Evolutionary conservation across 30 jellyfish, hydroid and myxozoan species (phyloP).

Genomic region (Aurelia aurita complex sp. Pacific): DNA sequence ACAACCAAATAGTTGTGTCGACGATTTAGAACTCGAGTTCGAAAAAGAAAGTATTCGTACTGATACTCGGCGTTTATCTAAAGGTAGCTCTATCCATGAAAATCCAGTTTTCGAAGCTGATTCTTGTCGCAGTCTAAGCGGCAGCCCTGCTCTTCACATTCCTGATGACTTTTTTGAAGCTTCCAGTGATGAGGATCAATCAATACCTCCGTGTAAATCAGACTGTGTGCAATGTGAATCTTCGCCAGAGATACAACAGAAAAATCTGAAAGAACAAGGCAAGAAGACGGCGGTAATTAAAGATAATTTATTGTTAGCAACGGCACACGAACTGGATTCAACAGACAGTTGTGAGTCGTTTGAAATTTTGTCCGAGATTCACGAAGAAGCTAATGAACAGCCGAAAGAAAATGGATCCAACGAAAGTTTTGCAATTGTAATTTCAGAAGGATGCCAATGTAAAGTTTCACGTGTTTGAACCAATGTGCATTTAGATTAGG

Average conservation of each 20-base stretch:
- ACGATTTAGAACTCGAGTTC: background rate
- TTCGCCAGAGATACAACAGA: background rate
- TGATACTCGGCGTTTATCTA: background rate
- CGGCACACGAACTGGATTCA: background rate
- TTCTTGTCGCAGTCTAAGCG: constrained; percentile 5
- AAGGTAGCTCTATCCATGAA: constrained; percentile 8
- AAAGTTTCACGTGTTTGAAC: background rate
- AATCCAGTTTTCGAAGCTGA: constrained; percentile 20
- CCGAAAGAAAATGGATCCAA: constrained; percentile 15
- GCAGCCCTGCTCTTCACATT: constrained; percentile 39
- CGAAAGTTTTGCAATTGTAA: constrained; percentile 55
- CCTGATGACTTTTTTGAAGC: constrained; percentile 44
- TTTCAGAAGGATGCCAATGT: constrained; percentile 15
- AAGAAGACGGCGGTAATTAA: background rate
- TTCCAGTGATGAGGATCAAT: constrained; percentile 5
- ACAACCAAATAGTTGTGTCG: background rate
- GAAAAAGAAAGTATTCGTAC: background rate
- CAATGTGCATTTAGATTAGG: background rate
- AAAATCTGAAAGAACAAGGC: background rate
- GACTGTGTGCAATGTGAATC: background rate
- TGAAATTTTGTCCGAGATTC: constrained; percentile 32
- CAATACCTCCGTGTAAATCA: background rate
- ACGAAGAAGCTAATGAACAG: background rate
- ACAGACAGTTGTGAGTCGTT: constrained; percentile 47
- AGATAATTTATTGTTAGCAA: background rate